Evolutionary conservation across 2,888 invertebrate species (phyloP), one percentile per base, ranked within the genome.

Genomic region (Dynastes hyllus): DNA sequence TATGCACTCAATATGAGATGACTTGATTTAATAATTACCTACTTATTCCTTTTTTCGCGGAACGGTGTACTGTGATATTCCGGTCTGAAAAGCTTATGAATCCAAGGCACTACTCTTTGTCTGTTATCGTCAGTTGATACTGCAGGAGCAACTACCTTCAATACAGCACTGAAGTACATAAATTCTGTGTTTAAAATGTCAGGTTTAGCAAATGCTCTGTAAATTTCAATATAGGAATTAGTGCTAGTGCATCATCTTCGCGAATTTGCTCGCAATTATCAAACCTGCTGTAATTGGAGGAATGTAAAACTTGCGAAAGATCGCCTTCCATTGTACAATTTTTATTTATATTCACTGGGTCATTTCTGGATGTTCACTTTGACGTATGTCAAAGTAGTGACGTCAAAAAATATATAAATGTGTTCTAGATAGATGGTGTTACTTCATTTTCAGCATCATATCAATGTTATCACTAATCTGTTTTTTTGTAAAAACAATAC

Each of bases 131-230:
- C 86, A 67, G 85, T 85, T 0, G 89, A 87, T 67, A 91, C 80
- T 0, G 88, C 86, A 0, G 89, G 89, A 2, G 88, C 88, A 69
- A 90, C 82, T 37, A 89, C 86, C 83, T 88, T 87, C 51, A 91
- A 85, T 5, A 89, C 87, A 1, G 90, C 87, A 70, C 89, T 89
- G 84, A 90, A 91, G 86, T 91, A 91, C 63, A 90, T 84, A 81
- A 90, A 90, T 85, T 91, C 91, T 1, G 89, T 90, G 78, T 90
- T 89, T 2, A 90, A 83, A 2, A 89, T 86, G 81, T 90, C 90
- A 53, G 85, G 83, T 78, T 80, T 83, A 1, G 67, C 75, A 4
- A 63, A 27, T 6, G 77, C 45, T 37, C 80, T 80, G 51, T n/a
- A 73, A 73, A 55, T 29, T 55, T 53, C 27, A n/a, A 13, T 32